Evolutionary conservation across 2,888 invertebrate genomes (phyloP), one percentile per base, ranked within the genome.

Genomic region (Sphaeridia pumilis): DNA sequence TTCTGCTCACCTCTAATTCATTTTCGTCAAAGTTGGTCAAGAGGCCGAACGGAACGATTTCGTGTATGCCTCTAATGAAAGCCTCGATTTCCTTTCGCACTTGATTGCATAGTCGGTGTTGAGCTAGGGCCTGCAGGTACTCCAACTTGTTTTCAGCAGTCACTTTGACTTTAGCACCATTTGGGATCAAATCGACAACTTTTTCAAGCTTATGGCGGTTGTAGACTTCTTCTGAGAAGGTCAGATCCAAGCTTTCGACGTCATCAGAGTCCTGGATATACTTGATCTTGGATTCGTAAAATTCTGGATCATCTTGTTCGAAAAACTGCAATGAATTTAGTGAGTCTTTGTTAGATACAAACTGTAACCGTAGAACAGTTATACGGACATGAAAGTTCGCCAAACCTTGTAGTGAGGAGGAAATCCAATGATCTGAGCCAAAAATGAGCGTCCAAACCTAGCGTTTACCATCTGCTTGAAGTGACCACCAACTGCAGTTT

Each of bases 1-100:
- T 14, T 12, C 58, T n/a, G n/a, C n/a, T 54, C 58, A 73, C 71
- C 69, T 74, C 74, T 22, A 74, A 62, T 64, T 74, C 74, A 65
- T 72, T 71, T 62, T 74, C 74, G 65, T 74, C 73, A 67, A 74
- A 74, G 52, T 74, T 73, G 57, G 72, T 70, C 49, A 74, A 68
- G 26, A 74, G 67, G 59, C 71, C 72, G 56, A 73, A 72, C 45
- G 74, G 73, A 46, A 74, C 70, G 28, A 74, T 67, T 46, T 71
- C 71, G 61, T 71, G 72, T 24, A 73, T 67, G 1, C 74, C 74
- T 56, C 69, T 68, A 3, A 73, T 67, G 64, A 74, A 74, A 31
- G 65, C 59, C 44, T 73, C 72, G 24, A 72, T 68, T 65, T 73
- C 72, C 10, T 71, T 70, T 42, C 68, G 67, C 3, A 72, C 69